A percentile compares a stretch with the other conserved stretches of the same genome.
Evolutionary conservation across 1,140 invertebrate species (phyloP).

Genomic region (Heliconius hermathena): DNA sequence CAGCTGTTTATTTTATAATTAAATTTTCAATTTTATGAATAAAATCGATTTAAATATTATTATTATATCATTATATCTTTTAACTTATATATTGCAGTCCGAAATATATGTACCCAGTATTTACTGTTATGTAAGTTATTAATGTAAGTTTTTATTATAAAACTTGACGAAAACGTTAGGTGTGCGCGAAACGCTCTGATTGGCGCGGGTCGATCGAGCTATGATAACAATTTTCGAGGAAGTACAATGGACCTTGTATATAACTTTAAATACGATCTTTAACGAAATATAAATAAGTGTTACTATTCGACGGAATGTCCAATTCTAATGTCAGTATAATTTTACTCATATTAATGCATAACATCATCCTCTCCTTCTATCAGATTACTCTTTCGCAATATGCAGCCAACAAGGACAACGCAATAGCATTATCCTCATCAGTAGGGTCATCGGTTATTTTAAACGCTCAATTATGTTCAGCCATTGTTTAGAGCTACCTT

Average conservation of each 20-base stretch:
- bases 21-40: neutral
- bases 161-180: slow-evolving; percentile 35
- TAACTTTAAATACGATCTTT: slow-evolving; percentile 27
- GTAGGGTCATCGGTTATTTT: slow-evolving; percentile 29
- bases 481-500: slow-evolving; percentile 29
- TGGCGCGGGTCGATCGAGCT: slow-evolving; percentile 56
- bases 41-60: neutral
- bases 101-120: neutral
- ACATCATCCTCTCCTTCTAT: slow-evolving; percentile 56
- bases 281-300: slow-evolving; percentile 29
- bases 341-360: slow-evolving; percentile 44
- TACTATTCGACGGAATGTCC: slow-evolving; percentile 15
- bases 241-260: slow-evolving; percentile 43
- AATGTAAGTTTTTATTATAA: slow-evolving; percentile 24
- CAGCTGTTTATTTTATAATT: too few species aligned
- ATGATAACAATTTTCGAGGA: slow-evolving; percentile 61
- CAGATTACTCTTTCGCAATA: slow-evolving; percentile 46
- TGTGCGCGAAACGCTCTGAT: slow-evolving; percentile 68
- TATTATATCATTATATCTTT: neutral
- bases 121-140: slow-evolving; percentile 18
- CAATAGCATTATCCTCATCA: slow-evolving; percentile 42
- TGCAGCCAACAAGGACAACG: slow-evolving; percentile 33
- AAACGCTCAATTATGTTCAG: slow-evolving; percentile 29
- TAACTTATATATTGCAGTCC: neutral
- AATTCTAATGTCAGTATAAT: slow-evolving; percentile 15